Evolutionary conservation across 2,113 vertebrate species (phyloP).

Genomic region (Calonectris borealis): DNA sequence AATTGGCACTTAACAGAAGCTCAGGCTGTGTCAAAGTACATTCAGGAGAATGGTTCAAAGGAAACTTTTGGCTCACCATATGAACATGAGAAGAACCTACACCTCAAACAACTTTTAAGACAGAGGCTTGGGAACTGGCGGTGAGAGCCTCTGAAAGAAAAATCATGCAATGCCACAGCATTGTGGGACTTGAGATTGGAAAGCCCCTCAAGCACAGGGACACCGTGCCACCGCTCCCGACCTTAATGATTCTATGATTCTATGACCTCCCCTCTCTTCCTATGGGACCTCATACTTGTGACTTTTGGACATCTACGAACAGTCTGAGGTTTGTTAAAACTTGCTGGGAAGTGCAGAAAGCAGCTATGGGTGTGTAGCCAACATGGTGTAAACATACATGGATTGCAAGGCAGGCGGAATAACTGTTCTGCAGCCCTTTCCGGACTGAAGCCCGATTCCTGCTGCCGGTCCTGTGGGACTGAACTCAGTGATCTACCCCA

Average conservation of each 20-base stretch:
- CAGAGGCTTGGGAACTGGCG: background rate
- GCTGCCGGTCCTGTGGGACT: background rate
- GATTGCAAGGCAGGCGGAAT: background rate
- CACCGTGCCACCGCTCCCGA: rapidly evolving
- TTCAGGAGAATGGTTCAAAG: background rate
- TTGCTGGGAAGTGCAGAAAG: background rate
- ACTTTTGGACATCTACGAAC: background rate
- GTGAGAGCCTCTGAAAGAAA: background rate
- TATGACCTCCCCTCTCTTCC: background rate
- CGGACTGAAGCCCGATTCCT: background rate
- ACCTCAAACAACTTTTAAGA: background rate
- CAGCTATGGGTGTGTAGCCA: rapidly evolving
- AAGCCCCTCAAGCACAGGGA: background rate
- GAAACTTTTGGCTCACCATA: background rate
- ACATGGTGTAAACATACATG: rapidly evolving
- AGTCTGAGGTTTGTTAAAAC: background rate
- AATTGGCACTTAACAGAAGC: background rate
- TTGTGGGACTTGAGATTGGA: background rate
- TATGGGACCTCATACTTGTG: background rate
- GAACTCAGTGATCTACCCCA: background rate
- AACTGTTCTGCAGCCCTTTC: background rate
- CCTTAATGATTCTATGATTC: too few relatives aligned
- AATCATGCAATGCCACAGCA: background rate
- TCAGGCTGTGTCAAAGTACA: background rate
- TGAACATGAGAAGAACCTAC: background rate